Percentiles rank a stretch among this genome's conserved stretches.
These are phyloP conservation scores for Caenorhabditis plicata DNA, from an alignment of 2,888 invertebrate genomes.

Conservation along the genomic window DNA sequence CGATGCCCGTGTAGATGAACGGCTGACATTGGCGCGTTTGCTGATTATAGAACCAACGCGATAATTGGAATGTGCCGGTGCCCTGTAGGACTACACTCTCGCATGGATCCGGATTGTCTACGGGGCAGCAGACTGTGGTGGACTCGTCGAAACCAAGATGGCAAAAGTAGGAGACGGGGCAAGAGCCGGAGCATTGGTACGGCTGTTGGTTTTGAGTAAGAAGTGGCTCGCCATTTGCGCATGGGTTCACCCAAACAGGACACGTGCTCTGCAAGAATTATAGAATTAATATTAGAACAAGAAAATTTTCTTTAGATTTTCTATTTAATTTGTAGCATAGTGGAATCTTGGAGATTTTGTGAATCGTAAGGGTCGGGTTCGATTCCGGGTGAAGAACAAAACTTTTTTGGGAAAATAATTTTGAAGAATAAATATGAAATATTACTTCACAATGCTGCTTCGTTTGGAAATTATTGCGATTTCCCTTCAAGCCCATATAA, in stretches of 20 bases:
- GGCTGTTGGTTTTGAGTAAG: constrained; percentile 41
- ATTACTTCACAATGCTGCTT: constrained; percentile 55
- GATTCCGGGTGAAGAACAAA: not conserved
- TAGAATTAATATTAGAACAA: no score
- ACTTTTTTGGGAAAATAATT: no score
- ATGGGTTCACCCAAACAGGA: constrained; percentile 61
- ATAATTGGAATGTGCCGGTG: constrained; percentile 30
- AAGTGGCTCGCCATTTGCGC: constrained; percentile 54
- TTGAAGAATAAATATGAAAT: no score
- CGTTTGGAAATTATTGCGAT: constrained; percentile 60
- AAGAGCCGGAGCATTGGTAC: constrained; percentile 46
- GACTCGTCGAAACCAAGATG: constrained; percentile 58
- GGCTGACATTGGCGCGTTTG: constrained; percentile 50
- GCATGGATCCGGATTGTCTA: constrained; percentile 51
- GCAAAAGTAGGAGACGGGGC: constrained; percentile 50
- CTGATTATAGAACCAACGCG: constrained; percentile 49
- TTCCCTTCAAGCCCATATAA: constrained; percentile 57
- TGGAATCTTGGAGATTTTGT: no score
- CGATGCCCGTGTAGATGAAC: constrained; percentile 55
- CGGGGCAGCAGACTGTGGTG: constrained; percentile 60
- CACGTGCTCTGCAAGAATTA: constrained; percentile 38
- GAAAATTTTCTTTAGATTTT: no score
- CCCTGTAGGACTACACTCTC: constrained; percentile 42
- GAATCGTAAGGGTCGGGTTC: not conserved
- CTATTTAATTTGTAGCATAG: no score